Evolutionary conservation across 2,797 vertebrate genomes (phyloP).

Genomic region (Ptychobarbus kaznakovi): DNA sequence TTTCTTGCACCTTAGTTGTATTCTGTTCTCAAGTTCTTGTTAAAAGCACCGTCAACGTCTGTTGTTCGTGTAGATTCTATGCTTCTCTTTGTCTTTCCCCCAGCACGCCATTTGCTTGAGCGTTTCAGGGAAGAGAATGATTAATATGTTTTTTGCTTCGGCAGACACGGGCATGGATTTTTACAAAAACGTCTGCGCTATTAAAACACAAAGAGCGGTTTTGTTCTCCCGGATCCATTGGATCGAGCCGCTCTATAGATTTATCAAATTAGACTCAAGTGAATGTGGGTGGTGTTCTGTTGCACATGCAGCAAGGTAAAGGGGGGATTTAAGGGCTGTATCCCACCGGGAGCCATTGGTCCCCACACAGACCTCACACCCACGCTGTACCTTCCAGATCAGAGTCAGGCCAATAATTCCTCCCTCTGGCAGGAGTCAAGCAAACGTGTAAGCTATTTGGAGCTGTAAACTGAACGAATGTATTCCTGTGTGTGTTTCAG

Average conservation of each 20-base stretch:
- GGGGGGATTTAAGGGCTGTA: constrained; percentile 54
- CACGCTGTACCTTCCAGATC: constrained; percentile 52
- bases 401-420: constrained; percentile 40
- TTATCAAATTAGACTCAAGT: constrained; percentile 60
- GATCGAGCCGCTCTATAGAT: constrained; percentile 55
- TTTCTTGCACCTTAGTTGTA: constrained; percentile 26
- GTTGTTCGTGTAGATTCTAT: constrained; percentile 39
- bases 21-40: constrained; percentile 5
- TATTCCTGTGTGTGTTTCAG: constrained; percentile 6
- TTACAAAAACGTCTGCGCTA: constrained; percentile 50
- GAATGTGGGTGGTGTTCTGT: constrained; percentile 61
- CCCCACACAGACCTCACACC: constrained; percentile 52
- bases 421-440: constrained; percentile 50
- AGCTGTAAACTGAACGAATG: constrained; percentile 23
- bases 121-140: constrained; percentile 52
- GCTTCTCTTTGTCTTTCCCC: constrained; percentile 31
- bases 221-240: constrained; percentile 57
- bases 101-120: constrained; percentile 41
- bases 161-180: constrained; percentile 54
- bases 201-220: constrained; percentile 60
- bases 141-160: constrained; percentile 59
- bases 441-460: constrained; percentile 47
- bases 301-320: constrained; percentile 55
- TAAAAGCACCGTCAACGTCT: constrained; percentile 5
- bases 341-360: constrained; percentile 52